Percentiles rank a stretch among this genome's conserved stretches.
phyloP scores from a whole-genome alignment of 92 coral and sea anemone species.

The Micromussa lordhowensis region DNA sequence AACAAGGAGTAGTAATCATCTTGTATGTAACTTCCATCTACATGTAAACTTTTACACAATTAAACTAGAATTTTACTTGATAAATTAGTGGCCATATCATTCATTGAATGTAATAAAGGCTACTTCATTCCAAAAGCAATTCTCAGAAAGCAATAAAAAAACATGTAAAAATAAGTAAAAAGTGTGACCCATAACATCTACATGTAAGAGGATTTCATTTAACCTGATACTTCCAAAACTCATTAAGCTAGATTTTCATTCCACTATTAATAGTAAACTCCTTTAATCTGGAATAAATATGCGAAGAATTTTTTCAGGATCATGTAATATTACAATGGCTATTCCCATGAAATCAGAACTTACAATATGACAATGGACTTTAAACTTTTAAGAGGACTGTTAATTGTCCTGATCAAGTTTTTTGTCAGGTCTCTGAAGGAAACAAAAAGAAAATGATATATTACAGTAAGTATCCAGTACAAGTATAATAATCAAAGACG shows the following conservation, averaged over 20 bases:
- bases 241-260: slow-evolving; percentile 13
- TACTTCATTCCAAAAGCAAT: background rate
- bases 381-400: slow-evolving; percentile 18
- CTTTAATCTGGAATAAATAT: background rate
- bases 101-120: slow-evolving; percentile 7
- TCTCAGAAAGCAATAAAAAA: background rate
- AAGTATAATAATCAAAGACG: background rate
- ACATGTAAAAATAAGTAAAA: background rate
- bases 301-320: slow-evolving; percentile 14
- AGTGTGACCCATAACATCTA: background rate
- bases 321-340: background rate
- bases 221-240: background rate
- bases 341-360: slow-evolving; percentile 1
- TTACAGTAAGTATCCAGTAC: background rate
- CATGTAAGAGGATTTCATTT: slow-evolving; percentile 7
- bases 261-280: background rate
- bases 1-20: background rate
- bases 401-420: slow-evolving; percentile 41
- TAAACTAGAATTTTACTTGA: background rate
- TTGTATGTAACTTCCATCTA: background rate
- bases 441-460: background rate
- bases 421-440: slow-evolving; percentile 64
- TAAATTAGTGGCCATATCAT: background rate
- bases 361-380: slow-evolving; percentile 29
- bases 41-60: background rate